Evolutionary conservation across 1,140 invertebrate genomes (phyloP), one percentile per base, ranked within the genome.

Genomic region (Drosophila miranda): DNA sequence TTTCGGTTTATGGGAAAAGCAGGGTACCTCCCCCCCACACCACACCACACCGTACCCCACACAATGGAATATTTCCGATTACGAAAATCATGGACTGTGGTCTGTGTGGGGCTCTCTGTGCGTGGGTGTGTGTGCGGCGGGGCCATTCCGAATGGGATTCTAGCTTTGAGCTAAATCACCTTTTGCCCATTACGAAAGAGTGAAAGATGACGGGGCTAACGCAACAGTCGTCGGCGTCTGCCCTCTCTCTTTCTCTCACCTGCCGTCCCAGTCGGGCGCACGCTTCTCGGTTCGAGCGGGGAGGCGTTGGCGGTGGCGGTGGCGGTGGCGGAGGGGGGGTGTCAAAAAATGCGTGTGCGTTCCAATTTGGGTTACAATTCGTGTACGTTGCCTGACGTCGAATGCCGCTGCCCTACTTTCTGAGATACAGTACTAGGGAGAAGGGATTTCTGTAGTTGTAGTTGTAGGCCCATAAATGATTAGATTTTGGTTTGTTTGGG

Each of bases 321-420:
- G 11, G 4, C 2, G 11, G 34, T 16, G 0, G 0, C 0, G 16
- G 16, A 16, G 16, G 16, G 16, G 60, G 43, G 54, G 71, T 63
- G 71, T 68, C 76, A 58, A 69, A 86, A 86, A 87, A 78, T 86
- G 81, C 81, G 81, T 81, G 81, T 67, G 77, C 66, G 75, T 79
- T 11, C 51, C 69, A 86, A 78, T 87, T 86, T 87, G 64, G 82
- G 82, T 87, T 86, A 86, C 61, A 81, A 58, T 78, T 67, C 72
- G 68, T 80, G 58, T 67, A 49, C 44, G 42, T 21, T 42, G 16
- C 38, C 43, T 55, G 53, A 23, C 41, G 56, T 49, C 19, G 63
- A 64, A 50, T 77, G 78, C 19, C 19, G 1, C 63, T 79, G 80
- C 73, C 81, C 81, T 86, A 86, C 68, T 87, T 86, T 86, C 46